Conservation (phyloP, 2,113 vertebrate genomes). For the Psittacula cyanocephala region DNA sequence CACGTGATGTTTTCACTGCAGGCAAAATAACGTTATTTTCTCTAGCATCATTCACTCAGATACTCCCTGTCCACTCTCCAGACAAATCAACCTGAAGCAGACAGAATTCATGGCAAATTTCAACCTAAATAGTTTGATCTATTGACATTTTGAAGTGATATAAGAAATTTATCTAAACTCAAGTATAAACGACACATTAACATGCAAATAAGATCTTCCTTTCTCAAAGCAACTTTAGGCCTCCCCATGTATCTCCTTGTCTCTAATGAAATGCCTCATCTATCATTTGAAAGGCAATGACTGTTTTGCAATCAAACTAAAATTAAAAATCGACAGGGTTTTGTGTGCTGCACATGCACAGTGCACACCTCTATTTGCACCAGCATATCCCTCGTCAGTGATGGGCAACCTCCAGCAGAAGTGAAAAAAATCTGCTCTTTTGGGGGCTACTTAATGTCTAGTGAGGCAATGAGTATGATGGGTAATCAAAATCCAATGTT, state of each 20-base stretch:
- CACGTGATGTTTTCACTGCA: fast-evolving
- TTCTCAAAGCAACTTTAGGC: not conserved
- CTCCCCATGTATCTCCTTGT: not conserved
- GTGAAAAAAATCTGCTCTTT: not conserved
- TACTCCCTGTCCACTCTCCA: not conserved
- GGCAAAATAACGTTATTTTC: not conserved
- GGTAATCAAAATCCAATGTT: not conserved
- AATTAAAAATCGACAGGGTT: not conserved
- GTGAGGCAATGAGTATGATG: not conserved
- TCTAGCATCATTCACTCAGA: not conserved
- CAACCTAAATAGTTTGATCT: not conserved
- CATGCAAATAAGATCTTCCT: not conserved
- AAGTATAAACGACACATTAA: not conserved
- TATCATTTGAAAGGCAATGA: not conserved
- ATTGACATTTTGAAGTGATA: not conserved
- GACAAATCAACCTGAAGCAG: not conserved
- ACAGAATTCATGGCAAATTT: not conserved
- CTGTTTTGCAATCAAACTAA: not conserved
- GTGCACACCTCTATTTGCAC: not conserved
- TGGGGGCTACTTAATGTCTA: not conserved
- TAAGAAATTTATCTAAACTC: not conserved
- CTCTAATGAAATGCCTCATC: not conserved
- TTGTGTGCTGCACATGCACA: not conserved
- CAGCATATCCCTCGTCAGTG: not conserved
- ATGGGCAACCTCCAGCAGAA: not conserved